Conservation (phyloP, 1,140 invertebrate species). For the Myzus persicae region DNA sequence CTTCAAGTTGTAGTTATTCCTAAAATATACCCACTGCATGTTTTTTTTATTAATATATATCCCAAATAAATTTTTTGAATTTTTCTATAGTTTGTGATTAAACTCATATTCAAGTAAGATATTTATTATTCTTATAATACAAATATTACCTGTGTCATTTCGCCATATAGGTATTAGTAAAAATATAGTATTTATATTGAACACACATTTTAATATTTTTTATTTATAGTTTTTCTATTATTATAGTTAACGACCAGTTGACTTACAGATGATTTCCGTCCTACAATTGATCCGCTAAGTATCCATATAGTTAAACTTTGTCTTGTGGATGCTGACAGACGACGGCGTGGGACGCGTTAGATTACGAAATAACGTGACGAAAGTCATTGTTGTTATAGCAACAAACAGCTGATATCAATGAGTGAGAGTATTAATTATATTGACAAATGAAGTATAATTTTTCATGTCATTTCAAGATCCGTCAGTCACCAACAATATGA, state of each 20-base stretch:
- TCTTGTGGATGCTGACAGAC: background rate
- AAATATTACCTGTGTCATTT: too few relatives aligned
- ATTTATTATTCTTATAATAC: too few relatives aligned
- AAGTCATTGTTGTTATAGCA: background rate
- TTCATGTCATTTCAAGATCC: background rate
- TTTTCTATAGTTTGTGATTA: too few relatives aligned
- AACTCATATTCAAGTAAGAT: too few relatives aligned
- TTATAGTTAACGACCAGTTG: background rate
- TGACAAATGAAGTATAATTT: background rate
- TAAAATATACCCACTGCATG: background rate
- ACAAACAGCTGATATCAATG: background rate
- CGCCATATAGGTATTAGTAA: too few relatives aligned
- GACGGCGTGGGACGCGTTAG: background rate
- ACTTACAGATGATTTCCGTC: background rate
- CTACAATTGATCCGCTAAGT: background rate
- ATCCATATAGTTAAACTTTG: background rate
- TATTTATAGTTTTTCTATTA: background rate
- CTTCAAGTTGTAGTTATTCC: background rate
- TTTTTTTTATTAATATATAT: too few relatives aligned
- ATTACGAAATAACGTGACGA: background rate
- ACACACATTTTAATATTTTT: too few relatives aligned
- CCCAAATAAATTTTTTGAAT: too few relatives aligned
- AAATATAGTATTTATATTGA: too few relatives aligned
- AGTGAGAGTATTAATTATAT: background rate
- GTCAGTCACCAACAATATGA: background rate